These are phyloP conservation scores for Tridacna crocea DNA, from an alignment of 2,888 invertebrate species.

Conservation along the genomic window DNA sequence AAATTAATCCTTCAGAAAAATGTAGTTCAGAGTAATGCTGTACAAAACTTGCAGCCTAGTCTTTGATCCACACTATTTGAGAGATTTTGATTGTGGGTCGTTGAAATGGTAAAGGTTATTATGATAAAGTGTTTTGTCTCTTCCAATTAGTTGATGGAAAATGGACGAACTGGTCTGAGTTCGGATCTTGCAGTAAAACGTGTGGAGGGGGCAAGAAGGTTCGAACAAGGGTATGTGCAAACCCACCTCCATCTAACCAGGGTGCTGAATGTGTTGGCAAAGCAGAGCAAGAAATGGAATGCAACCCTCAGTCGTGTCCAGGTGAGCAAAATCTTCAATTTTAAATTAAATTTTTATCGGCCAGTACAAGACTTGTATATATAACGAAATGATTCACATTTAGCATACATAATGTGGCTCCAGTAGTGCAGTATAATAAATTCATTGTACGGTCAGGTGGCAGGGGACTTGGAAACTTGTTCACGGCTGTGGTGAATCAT, in stretches of 20 bases:
- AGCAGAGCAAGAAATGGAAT: not conserved
- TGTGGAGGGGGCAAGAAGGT: conserved; percentile 6
- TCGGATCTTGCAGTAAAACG: not conserved
- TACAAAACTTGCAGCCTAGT: too few species aligned
- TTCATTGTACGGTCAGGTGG: too few species aligned
- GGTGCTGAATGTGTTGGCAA: conserved; percentile 12
- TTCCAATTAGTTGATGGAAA: conserved; percentile 1
- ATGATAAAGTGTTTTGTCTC: too few species aligned
- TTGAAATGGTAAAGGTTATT: too few species aligned
- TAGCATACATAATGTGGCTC: not conserved
- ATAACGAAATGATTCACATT: not conserved
- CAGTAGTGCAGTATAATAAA: too few species aligned
- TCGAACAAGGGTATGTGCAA: not conserved
- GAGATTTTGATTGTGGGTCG: too few species aligned
- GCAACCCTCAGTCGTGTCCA: conserved; percentile 6
- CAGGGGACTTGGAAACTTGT: too few species aligned
- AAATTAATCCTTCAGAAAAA: not conserved
- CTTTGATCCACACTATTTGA: too few species aligned
- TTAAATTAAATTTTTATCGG: too few species aligned
- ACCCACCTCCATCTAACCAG: not conserved
- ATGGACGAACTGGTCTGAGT: conserved; percentile 8
- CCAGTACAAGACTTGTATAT: too few species aligned
- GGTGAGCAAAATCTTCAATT: not conserved
- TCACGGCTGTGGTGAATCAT: too few species aligned
- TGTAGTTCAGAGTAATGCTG: too few species aligned